Conservation (phyloP, 2,797 vertebrate species). For the Enteromius radiatus region DNA sequence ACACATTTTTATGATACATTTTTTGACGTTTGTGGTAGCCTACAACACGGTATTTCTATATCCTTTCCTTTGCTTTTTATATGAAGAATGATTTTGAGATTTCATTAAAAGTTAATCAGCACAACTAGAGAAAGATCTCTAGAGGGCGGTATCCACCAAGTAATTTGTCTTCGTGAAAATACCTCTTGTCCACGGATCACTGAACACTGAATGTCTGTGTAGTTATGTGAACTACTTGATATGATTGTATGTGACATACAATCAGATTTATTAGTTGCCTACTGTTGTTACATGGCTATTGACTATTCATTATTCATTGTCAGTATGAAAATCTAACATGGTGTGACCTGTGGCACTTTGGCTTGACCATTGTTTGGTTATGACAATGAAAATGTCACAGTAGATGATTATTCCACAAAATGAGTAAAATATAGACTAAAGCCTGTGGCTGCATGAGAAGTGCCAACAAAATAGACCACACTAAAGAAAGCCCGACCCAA, state of each 20-base stretch:
- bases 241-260: not conserved
- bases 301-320: not conserved
- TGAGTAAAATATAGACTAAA: not conserved
- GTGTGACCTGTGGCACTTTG: not conserved
- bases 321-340: not conserved
- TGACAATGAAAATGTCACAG: not conserved
- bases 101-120: not conserved
- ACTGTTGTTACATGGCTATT: not conserved
- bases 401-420: not conserved
- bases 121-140: constrained; percentile 33
- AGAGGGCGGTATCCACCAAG: constrained; percentile 61
- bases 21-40: not conserved
- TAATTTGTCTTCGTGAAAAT: not conserved
- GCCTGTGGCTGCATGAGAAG: not conserved
- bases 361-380: not conserved
- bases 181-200: not conserved
- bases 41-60: not conserved
- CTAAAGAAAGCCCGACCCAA: not conserved
- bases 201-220: not conserved
- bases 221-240: not conserved
- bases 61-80: not conserved
- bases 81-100: not conserved
- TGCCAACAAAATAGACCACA: not conserved
- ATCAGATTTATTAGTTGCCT: not conserved
- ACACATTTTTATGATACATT: not conserved